These are phyloP conservation scores for Perodicticus potto DNA, from an alignment of 2,797 vertebrate species.

Conservation along the genomic window DNA sequence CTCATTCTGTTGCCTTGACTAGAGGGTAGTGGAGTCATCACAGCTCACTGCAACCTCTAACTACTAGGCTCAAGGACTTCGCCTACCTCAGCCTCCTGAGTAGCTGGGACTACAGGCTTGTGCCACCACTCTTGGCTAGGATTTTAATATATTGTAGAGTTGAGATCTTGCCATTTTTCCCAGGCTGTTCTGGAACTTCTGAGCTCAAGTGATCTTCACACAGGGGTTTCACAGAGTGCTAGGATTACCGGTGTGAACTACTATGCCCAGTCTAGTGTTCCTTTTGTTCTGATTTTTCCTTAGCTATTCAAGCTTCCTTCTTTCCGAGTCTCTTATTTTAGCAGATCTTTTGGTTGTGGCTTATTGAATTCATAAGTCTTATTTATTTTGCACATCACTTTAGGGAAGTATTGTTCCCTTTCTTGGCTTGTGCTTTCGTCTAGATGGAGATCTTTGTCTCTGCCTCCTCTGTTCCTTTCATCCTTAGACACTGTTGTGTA, in stretches of 20 bases:
- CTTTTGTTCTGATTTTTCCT: slow-evolving; percentile 26
- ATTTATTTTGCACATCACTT: slow-evolving; percentile 23
- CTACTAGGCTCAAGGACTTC: neutral
- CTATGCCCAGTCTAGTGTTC: neutral
- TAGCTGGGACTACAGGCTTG: neutral
- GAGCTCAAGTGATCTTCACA: neutral
- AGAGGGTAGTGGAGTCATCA: neutral
- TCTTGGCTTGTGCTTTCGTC: slow-evolving; percentile 33
- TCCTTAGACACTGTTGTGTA: neutral
- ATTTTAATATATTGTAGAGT: neutral
- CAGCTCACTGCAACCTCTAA: neutral
- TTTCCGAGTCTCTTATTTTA: neutral
- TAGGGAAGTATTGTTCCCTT: neutral
- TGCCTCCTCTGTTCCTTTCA: neutral
- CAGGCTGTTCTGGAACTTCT: neutral
- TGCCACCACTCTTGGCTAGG: neutral
- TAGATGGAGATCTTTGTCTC: neutral
- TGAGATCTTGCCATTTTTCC: neutral
- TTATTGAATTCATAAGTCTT: slow-evolving; percentile 5
- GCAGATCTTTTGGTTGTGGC: slow-evolving; percentile 34
- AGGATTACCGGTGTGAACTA: neutral
- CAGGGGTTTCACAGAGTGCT: neutral
- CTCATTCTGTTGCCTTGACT: neutral
- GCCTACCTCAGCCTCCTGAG: neutral
- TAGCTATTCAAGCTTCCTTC: neutral